Percentiles rank a stretch among this genome's conserved stretches.
Evolutionary conservation across 2,888 invertebrate species (phyloP).

Genomic region (Norana najaformis): DNA sequence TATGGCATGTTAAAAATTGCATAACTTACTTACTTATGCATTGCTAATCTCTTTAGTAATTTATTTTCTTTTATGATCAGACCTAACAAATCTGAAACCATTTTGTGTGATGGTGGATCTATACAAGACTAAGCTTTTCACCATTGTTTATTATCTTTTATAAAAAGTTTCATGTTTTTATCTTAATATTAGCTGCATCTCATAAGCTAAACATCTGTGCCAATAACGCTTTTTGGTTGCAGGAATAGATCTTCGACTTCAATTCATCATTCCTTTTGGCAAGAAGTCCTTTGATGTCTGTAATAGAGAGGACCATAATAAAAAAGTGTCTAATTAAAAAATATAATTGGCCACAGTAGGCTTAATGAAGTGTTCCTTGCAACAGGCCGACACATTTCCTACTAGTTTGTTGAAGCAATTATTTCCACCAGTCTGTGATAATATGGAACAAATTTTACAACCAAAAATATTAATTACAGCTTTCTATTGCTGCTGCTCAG

Average conservation of each 20-base stretch:
- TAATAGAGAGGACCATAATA: neutral
- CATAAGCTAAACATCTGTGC: neutral
- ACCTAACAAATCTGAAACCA: no score
- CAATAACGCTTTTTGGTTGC: neutral
- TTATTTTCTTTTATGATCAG: no score
- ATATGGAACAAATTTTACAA: neutral
- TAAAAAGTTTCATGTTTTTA: neutral
- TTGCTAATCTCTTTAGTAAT: no score
- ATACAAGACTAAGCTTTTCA: no score
- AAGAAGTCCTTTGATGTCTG: neutral
- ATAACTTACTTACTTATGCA: no score
- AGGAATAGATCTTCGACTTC: neutral
- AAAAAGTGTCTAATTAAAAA: neutral
- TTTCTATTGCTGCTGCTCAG: neutral
- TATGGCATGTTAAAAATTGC: no score
- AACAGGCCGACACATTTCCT: neutral
- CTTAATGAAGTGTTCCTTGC: neutral
- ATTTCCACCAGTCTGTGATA: neutral
- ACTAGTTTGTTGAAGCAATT: neutral
- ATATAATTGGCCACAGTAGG: neutral
- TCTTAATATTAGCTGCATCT: neutral
- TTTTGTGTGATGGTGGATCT: no score
- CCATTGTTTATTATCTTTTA: neutral
- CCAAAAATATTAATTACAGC: neutral
- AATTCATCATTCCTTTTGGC: neutral